Conservation (phyloP, 2,113 vertebrate species). For the Mirounga angustirostris region DNA sequence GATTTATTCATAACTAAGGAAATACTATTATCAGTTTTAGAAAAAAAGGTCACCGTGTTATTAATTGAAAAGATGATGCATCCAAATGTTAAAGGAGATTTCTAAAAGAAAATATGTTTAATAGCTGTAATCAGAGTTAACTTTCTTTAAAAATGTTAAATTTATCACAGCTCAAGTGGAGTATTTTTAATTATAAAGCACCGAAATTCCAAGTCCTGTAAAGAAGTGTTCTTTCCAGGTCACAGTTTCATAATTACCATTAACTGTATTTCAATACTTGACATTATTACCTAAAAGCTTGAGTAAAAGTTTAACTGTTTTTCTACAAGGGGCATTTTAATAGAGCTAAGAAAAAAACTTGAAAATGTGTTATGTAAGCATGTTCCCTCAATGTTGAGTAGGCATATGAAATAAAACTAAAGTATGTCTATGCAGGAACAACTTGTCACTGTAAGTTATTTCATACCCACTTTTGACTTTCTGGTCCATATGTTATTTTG, state of each 20-base stretch:
- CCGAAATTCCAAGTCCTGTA: not conserved
- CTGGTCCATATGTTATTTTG: not conserved
- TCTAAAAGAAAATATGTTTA: not conserved
- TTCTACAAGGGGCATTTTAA: not conserved
- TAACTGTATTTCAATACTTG: not conserved
- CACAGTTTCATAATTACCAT: not conserved
- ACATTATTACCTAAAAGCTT: not conserved
- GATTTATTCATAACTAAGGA: not conserved
- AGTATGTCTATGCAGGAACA: not conserved
- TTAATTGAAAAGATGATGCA: not conserved
- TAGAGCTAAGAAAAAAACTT: not conserved
- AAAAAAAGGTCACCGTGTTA: not conserved
- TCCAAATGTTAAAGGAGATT: conserved; percentile 1
- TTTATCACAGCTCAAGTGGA: not conserved
- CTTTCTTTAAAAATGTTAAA: not conserved
- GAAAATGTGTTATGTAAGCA: not conserved
- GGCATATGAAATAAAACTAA: not conserved
- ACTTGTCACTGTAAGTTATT: not conserved
- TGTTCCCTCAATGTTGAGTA: not conserved
- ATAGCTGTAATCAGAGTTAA: not conserved
- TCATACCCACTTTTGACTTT: conserved; percentile 5
- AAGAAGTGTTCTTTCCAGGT: not conserved
- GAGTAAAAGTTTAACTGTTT: not conserved
- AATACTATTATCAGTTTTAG: not conserved
- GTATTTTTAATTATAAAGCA: not conserved